A percentile compares a stretch with the other conserved stretches of the same genome.
phyloP scores from a whole-genome alignment of 2,888 invertebrate genomes.

The Ypsolopha scabrella region DNA sequence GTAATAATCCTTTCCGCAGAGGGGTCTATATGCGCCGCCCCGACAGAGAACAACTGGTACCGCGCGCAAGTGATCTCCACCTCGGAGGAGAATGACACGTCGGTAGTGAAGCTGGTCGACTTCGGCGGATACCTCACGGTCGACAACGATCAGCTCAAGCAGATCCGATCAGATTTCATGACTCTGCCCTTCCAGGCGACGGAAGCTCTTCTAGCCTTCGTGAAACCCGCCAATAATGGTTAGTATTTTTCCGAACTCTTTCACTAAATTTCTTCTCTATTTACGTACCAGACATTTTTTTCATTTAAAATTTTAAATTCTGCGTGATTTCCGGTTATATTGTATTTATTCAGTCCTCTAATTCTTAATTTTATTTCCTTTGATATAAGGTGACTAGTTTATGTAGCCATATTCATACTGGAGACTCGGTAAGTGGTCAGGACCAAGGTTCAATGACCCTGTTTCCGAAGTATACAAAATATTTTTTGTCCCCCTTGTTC shows the following conservation, averaged over 20 bases:
- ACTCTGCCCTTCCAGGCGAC: slow-evolving; percentile 96
- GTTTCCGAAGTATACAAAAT: too few species aligned
- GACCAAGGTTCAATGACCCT: too few species aligned
- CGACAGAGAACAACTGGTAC: slow-evolving; percentile 89
- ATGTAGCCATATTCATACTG: too few species aligned
- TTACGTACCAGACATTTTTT: neutral
- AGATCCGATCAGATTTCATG: slow-evolving; percentile 95
- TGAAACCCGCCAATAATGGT: slow-evolving; percentile 82
- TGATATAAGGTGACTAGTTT: too few species aligned
- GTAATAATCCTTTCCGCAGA: slow-evolving; percentile 50
- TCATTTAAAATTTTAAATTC: neutral
- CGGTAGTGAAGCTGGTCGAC: slow-evolving; percentile 91
- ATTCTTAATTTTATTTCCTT: neutral
- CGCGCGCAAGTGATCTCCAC: slow-evolving; percentile 83
- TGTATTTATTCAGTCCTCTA: neutral
- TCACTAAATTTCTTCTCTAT: neutral
- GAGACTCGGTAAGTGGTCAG: too few species aligned
- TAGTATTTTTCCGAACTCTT: slow-evolving; percentile 14
- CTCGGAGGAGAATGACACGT: slow-evolving; percentile 77
- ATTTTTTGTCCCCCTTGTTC: too few species aligned
- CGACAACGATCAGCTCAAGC: slow-evolving; percentile 82
- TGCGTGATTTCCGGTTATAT: neutral
- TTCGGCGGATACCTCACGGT: slow-evolving; percentile 93
- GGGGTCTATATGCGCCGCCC: slow-evolving; percentile 91
- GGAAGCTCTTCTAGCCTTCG: slow-evolving; percentile 93